Base-by-base conservation (phyloP, 2,888 invertebrate genomes). In the Stramonita haemastoma region DNA sequence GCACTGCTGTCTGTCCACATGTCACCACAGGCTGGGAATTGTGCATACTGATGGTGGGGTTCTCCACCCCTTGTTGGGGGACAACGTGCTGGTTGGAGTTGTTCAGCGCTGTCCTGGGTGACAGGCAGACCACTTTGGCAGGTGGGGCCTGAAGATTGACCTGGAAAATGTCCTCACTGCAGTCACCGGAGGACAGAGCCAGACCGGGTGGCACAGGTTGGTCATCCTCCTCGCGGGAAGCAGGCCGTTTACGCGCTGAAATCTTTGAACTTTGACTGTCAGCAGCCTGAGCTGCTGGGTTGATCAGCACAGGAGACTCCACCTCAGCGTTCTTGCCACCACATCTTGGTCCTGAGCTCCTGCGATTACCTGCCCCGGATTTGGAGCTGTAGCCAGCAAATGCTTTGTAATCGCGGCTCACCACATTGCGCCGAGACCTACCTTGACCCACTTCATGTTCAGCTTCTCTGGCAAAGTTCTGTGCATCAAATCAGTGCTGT, bases 311-410 rank as follows among this genome's bases (percentile, higher is more conserved):
- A 17, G 32, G 15, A 46, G 36, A 26, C 22, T 46, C 46, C 6
- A n/a, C 8, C 0, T 46, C 81, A 4, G 46, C 26, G 1, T 26
- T 83, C 6, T 36, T 83, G 81, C 17, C 34, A 26, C 6, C 29
- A 32, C 13, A 26, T 70, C 11, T 32, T 8, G 46, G 15, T 22
- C n/a, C 56, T 70, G n/a, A 26, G 15, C 36, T 36, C 22, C 56
- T 46, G 36, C 60, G 17, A 13, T 79, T 81, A 83, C 90, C 86
- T 90, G 85, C 26, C 60, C 77, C 66, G 86, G 81, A 86, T 36
- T 83, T 88, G 73, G 88, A 34, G 70, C 83, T 88, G 70, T 83
- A 88, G 60, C 90, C 84, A n/a, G 90, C 57, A 46, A 83, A 83
- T 22, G 22, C 36, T 83, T 83, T 83, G 81, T 83, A 83, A 26